Conservation (phyloP, 2,888 invertebrate genomes). For the Ormyrus rosae region DNA sequence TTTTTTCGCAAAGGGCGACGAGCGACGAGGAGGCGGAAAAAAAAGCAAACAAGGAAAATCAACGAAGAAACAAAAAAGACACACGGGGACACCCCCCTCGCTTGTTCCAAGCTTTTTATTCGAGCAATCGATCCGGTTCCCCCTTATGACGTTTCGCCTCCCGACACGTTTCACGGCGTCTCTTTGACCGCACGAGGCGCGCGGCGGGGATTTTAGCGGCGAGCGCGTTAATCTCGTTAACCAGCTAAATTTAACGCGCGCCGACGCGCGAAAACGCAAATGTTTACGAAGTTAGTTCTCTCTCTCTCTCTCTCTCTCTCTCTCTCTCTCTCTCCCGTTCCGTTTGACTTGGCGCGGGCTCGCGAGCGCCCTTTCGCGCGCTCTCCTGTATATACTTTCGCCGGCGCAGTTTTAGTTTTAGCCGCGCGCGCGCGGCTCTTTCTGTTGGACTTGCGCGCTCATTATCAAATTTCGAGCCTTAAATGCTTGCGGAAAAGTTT, state of each 20-base stretch:
- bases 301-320: not conserved
- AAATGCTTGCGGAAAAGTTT: slow-evolving; percentile 26
- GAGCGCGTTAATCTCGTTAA: slow-evolving; percentile 41
- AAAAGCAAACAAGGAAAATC: not conserved
- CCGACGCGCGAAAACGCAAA: slow-evolving; percentile 37
- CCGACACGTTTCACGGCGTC: too few relatives aligned
- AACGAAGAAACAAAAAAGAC: too few relatives aligned
- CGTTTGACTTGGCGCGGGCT: slow-evolving; percentile 47
- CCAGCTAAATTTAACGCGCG: not conserved
- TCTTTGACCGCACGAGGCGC: too few relatives aligned
- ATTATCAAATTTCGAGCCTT: slow-evolving; percentile 49
- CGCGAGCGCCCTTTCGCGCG: slow-evolving; percentile 21
- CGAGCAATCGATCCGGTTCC: too few relatives aligned
- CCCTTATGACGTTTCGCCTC: too few relatives aligned
- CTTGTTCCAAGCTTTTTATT: too few relatives aligned
- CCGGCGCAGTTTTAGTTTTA: slow-evolving; percentile 4
- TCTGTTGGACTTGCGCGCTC: slow-evolving; percentile 34
- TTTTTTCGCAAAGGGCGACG: slow-evolving; percentile 26
- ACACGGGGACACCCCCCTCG: too few relatives aligned
- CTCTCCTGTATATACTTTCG: not conserved
- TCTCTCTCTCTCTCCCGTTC: slow-evolving; percentile 16
- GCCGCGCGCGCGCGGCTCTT: not conserved
- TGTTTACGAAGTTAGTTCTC: slow-evolving; percentile 47
- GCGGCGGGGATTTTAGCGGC: not conserved
- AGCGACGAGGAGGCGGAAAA: not conserved